phyloP scores from a whole-genome alignment of 2,888 invertebrate species.

The Omphaloscelis lunosa region DNA sequence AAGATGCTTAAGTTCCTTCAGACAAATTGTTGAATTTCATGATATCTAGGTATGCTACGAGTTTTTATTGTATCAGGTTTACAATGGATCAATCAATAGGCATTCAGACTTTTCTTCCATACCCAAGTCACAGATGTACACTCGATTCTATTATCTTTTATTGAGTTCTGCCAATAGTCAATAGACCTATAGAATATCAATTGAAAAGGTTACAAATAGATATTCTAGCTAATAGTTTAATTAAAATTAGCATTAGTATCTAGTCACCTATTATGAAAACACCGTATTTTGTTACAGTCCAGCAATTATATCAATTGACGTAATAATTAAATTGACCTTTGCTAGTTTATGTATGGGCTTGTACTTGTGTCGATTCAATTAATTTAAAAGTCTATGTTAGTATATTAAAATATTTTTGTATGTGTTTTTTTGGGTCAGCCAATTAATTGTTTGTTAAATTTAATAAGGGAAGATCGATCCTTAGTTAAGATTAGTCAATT shows the following conservation, averaged over 20 bases:
- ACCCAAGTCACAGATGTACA: too few relatives aligned
- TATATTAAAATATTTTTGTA: neutral
- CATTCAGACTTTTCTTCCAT: slow-evolving; percentile 4
- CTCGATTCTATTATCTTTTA: slow-evolving; percentile 3
- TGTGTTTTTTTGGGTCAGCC: neutral
- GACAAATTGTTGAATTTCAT: slow-evolving; percentile 4
- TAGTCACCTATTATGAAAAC: neutral
- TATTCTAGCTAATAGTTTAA: neutral
- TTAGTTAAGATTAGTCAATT: neutral
- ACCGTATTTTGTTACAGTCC: slow-evolving; percentile 3
- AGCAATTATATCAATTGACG: slow-evolving; percentile 23
- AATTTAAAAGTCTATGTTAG: slow-evolving; percentile 11
- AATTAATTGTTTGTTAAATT: neutral
- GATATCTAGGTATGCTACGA: slow-evolving; percentile 14
- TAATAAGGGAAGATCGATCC: neutral
- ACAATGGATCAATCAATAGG: slow-evolving; percentile 20
- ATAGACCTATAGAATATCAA: neutral
- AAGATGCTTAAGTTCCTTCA: neutral
- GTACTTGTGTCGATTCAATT: slow-evolving; percentile 6
- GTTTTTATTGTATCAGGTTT: slow-evolving; percentile 30
- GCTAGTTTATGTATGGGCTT: slow-evolving; percentile 1
- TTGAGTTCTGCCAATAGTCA: neutral
- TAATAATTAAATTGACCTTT: slow-evolving; percentile 41
- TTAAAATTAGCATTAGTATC: neutral
- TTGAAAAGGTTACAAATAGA: neutral